Evolutionary conservation across 2,888 invertebrate species (phyloP).

Genomic region (Philhelius pedissequus): DNA sequence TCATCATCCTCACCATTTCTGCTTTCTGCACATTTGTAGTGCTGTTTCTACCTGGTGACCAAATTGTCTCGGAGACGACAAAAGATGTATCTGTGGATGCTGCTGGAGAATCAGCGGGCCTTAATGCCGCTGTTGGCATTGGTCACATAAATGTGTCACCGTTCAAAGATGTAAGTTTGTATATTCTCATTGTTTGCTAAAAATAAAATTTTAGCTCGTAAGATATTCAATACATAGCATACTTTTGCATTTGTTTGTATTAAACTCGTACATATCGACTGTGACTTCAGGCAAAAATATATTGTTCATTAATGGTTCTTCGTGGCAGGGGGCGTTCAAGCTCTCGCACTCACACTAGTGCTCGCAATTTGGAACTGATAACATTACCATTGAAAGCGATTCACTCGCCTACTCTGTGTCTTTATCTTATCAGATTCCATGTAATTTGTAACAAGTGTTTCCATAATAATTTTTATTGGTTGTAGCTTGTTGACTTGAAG

Average conservation of each 20-base stretch:
- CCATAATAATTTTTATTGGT: constrained; percentile 41
- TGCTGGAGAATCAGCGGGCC: constrained; percentile 10
- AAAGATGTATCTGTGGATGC: constrained; percentile 43
- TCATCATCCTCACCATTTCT: constrained; percentile 83
- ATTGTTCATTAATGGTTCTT: background rate
- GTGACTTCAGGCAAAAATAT: background rate
- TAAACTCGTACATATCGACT: background rate
- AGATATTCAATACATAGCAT: background rate
- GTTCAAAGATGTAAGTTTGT: constrained; percentile 63
- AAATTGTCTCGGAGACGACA: constrained; percentile 70
- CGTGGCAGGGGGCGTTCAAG: background rate
- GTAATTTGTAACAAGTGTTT: background rate
- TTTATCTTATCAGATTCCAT: constrained; percentile 43
- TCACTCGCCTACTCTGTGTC: constrained; percentile 15
- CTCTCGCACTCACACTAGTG: background rate
- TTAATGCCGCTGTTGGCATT: constrained; percentile 33
- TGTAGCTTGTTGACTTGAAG: background rate
- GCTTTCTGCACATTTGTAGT: constrained; percentile 82
- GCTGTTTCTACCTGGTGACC: constrained; percentile 81
- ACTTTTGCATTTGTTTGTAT: background rate
- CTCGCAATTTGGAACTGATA: constrained; percentile 1
- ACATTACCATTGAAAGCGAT: constrained; percentile 6
- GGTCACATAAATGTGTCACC: constrained; percentile 62
- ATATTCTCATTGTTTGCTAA: constrained; percentile 10
- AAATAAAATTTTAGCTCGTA: constrained; percentile 11